Evolutionary conservation across 2,888 invertebrate species (phyloP).

Genomic region (Dioctria linearis): DNA sequence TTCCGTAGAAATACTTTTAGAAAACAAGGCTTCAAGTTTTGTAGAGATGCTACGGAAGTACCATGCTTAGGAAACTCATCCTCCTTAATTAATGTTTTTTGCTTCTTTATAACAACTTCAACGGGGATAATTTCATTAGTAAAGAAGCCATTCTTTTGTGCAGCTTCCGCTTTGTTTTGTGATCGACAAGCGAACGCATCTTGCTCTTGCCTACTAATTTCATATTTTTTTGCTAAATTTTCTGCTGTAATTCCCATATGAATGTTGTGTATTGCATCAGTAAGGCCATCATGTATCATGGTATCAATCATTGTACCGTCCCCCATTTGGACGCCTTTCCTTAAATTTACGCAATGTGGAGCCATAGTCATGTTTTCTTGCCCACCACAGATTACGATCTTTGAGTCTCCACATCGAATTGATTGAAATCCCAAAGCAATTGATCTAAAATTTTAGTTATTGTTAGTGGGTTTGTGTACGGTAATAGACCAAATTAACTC

Average conservation of each 20-base stretch:
- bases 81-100: slow-evolving; percentile 71
- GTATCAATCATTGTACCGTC: slow-evolving; percentile 76
- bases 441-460: slow-evolving; percentile 71
- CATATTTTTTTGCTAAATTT: slow-evolving; percentile 80
- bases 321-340: slow-evolving; percentile 80
- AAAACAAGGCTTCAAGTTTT: slow-evolving; percentile 78
- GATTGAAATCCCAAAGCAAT: slow-evolving; percentile 80
- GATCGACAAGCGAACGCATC: slow-evolving; percentile 80
- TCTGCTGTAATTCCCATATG: slow-evolving; percentile 90
- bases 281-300: slow-evolving; percentile 80
- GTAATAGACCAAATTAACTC: not conserved
- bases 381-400: slow-evolving; percentile 83
- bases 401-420: slow-evolving; percentile 77
- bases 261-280: slow-evolving; percentile 80
- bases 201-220: slow-evolving; percentile 79
- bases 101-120: slow-evolving; percentile 72
- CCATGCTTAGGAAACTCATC: slow-evolving; percentile 82
- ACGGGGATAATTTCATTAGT: slow-evolving; percentile 82
- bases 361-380: slow-evolving; percentile 88
- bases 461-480: no score
- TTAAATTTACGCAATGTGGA: slow-evolving; percentile 78
- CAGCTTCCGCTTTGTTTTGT: slow-evolving; percentile 77
- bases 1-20: slow-evolving; percentile 71
- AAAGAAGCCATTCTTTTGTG: slow-evolving; percentile 78
- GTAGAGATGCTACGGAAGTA: slow-evolving; percentile 75